Conservation (phyloP, 2,113 vertebrate species). For the zebrafish (Danio rerio) region GRCz12tu NC_133184.1:8018501-8019000, state of each 20-base stretch:
- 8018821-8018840: neutral
- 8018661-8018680: slow-evolving; percentile 55
- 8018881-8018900: neutral
- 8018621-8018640: neutral
- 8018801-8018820: neutral
- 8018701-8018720: slow-evolving; percentile 13
- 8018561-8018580: neutral
- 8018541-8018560: neutral
- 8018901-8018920: slow-evolving; percentile 33
- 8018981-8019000: neutral
- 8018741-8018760: neutral
- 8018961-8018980: neutral
- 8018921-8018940: slow-evolving; percentile 6
- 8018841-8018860: slow-evolving; percentile 11
- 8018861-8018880: slow-evolving; percentile 6
- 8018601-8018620: neutral
- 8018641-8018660: slow-evolving; percentile 47
- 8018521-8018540: slow-evolving; percentile 25
- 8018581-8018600: neutral
- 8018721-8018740: slow-evolving; percentile 38
- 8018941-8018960: slow-evolving; percentile 13
- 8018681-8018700: neutral
- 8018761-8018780: neutral
- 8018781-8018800: neutral
- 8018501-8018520: slow-evolving; percentile 38